phyloP scores from a whole-genome alignment of 1,140 invertebrate species.

The Heliconius melpomene region DNA sequence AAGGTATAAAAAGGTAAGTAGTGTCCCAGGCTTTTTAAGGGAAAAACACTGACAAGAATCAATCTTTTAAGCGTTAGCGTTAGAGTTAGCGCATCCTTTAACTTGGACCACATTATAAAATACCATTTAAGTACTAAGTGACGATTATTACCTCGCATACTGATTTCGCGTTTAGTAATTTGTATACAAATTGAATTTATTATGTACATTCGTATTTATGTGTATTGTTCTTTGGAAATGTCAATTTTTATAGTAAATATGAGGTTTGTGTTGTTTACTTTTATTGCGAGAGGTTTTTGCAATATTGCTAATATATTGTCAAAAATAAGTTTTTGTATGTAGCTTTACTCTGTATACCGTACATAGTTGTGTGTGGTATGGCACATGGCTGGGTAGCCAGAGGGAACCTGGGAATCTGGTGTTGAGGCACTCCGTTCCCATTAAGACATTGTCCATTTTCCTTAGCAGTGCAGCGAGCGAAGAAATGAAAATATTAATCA shows the following conservation, averaged over 20 bases:
- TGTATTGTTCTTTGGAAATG: conserved; percentile 43
- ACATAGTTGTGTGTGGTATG: no score
- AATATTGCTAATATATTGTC: neutral
- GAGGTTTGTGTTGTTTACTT: neutral
- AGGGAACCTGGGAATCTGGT: no score
- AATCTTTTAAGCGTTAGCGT: neutral
- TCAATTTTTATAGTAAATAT: conserved; percentile 41
- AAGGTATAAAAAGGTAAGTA: no score
- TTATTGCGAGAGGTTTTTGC: neutral
- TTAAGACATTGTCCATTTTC: no score
- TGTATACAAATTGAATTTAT: conserved; percentile 54
- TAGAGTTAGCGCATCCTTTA: no score
- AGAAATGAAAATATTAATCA: no score
- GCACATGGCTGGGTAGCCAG: no score
- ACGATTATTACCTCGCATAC: conserved; percentile 71
- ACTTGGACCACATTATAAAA: conserved; percentile 42
- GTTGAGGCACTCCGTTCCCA: no score
- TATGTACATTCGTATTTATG: conserved; percentile 37
- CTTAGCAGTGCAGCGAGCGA: no score
- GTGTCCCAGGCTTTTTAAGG: no score
- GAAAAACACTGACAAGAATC: no score
- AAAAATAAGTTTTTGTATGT: neutral
- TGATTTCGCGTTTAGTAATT: conserved; percentile 64
- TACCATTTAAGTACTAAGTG: conserved; percentile 65
- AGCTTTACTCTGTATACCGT: no score